Percentiles rank a stretch among this genome's conserved stretches.
These are phyloP conservation scores for Cordilura impudica DNA, from an alignment of 2,888 invertebrate species.

Conservation along the genomic window DNA sequence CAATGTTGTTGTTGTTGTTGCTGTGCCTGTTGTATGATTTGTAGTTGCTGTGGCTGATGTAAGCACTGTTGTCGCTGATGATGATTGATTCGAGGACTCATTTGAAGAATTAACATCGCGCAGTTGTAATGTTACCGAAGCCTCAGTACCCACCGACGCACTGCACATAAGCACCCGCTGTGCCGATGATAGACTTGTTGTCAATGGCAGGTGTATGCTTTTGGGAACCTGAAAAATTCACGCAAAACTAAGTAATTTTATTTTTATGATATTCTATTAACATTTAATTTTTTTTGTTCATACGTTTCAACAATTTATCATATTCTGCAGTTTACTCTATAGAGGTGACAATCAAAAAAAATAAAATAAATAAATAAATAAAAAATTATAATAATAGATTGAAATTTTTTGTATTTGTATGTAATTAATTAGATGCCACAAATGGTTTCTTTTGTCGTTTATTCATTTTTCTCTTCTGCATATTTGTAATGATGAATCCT, in stretches of 20 bases:
- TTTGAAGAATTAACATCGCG: slow-evolving; percentile 76
- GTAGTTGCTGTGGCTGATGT: slow-evolving; percentile 42
- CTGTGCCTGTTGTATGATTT: slow-evolving; percentile 18
- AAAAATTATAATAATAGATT: too few species aligned
- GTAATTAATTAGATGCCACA: slow-evolving; percentile 40
- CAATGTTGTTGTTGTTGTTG: slow-evolving; percentile 65
- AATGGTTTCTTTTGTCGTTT: slow-evolving; percentile 18
- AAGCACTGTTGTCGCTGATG: slow-evolving; percentile 56
- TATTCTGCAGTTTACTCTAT: slow-evolving; percentile 10
- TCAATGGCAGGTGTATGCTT: slow-evolving; percentile 77
- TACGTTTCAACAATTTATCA: slow-evolving; percentile 50
- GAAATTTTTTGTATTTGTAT: not conserved
- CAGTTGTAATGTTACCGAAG: slow-evolving; percentile 77
- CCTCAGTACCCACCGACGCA: slow-evolving; percentile 78
- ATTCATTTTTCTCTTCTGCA: not conserved
- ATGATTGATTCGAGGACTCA: slow-evolving; percentile 64
- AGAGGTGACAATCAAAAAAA: not conserved
- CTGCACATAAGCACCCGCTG: slow-evolving; percentile 77
- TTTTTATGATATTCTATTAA: slow-evolving; percentile 2
- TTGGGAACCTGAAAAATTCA: slow-evolving; percentile 73
- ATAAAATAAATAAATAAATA: not conserved
- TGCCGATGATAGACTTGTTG: slow-evolving; percentile 73
- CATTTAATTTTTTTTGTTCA: slow-evolving; percentile 12
- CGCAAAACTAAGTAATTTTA: slow-evolving; percentile 11
- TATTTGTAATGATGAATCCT: not conserved